phyloP scores from a whole-genome alignment of 2,797 vertebrate species.

The Malacoctenus gilli region DNA sequence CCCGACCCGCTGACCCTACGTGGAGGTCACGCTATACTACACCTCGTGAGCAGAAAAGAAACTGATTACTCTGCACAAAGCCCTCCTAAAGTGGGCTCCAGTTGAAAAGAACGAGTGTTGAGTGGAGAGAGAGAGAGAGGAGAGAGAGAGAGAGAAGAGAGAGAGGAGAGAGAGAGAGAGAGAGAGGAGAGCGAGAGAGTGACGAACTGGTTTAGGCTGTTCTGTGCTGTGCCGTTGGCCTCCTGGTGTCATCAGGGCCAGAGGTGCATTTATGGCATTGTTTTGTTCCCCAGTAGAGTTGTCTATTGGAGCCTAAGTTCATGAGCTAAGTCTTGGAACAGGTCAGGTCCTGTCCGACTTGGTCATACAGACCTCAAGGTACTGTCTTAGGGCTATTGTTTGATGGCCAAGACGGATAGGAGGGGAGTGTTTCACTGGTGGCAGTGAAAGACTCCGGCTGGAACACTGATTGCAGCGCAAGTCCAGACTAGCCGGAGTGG shows the following conservation, averaged over 20 bases:
- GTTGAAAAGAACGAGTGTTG: conserved; percentile 31
- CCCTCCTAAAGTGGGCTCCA: conserved; percentile 16
- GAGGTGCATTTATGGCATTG: conserved; percentile 44
- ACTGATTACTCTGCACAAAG: conserved; percentile 67
- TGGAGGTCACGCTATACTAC: conserved; percentile 20
- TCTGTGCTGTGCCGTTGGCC: conserved; percentile 56
- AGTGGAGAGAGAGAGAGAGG: too few species aligned
- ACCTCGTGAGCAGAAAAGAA: conserved; percentile 49
- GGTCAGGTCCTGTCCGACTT: conserved; percentile 70
- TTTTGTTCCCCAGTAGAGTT: conserved; percentile 30
- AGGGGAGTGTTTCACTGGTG: conserved; percentile 44
- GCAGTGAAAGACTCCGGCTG: conserved; percentile 39
- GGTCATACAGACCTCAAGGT: conserved; percentile 47
- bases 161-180: too few species aligned
- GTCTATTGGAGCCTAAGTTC: conserved; percentile 25
- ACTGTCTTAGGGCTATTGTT: conserved; percentile 62
- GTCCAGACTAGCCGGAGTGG: conserved; percentile 67
- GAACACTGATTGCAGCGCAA: conserved; percentile 67
- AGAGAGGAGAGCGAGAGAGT: conserved; percentile 18
- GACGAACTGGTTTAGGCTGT: conserved; percentile 78
- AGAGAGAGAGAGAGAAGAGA: too few species aligned
- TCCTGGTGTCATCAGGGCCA: conserved; percentile 62
- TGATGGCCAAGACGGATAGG: conserved; percentile 44
- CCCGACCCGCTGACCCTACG: conserved; percentile 24
- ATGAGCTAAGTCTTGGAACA: conserved; percentile 59